Evolutionary conservation across 2,888 invertebrate species (phyloP).

Genomic region (Platerodrilus igneus): DNA sequence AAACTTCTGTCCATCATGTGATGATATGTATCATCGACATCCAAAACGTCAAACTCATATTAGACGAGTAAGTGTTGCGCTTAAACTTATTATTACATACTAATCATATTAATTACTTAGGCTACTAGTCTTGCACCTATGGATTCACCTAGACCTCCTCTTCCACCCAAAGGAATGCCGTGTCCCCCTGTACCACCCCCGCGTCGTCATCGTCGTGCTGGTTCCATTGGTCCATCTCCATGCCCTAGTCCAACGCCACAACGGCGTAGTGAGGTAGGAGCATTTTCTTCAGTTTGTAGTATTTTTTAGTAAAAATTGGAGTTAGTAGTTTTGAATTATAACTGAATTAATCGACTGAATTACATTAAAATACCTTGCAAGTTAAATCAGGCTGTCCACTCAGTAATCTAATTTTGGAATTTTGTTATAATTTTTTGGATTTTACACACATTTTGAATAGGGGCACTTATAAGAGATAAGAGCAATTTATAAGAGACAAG

Average conservation of each 20-base stretch:
- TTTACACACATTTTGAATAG: no score
- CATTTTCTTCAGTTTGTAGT: constrained; percentile 19
- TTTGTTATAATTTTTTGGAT: no score
- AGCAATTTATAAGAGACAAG: no score
- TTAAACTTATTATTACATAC: background rate
- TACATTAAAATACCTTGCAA: constrained; percentile 1
- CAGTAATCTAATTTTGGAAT: background rate
- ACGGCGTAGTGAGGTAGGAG: constrained; percentile 44
- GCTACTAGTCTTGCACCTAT: constrained; percentile 28
- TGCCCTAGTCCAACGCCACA: constrained; percentile 49
- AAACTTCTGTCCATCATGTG: constrained; percentile 85
- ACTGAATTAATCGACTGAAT: background rate
- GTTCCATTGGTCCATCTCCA: constrained; percentile 50
- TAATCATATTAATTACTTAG: constrained; percentile 19
- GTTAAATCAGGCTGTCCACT: background rate
- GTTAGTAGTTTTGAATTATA: no score
- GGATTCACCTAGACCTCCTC: constrained; percentile 51
- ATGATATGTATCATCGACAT: constrained; percentile 92
- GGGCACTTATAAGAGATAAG: no score
- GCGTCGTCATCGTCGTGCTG: constrained; percentile 54
- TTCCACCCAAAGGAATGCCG: constrained; percentile 60
- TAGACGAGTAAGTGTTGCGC: constrained; percentile 58
- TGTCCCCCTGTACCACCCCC: constrained; percentile 63
- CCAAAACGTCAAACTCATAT: constrained; percentile 80
- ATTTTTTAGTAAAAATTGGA: constrained; percentile 4